Evolutionary conservation across 2,797 vertebrate genomes (phyloP).

Genomic region (Coregonus ussuriensis): DNA sequence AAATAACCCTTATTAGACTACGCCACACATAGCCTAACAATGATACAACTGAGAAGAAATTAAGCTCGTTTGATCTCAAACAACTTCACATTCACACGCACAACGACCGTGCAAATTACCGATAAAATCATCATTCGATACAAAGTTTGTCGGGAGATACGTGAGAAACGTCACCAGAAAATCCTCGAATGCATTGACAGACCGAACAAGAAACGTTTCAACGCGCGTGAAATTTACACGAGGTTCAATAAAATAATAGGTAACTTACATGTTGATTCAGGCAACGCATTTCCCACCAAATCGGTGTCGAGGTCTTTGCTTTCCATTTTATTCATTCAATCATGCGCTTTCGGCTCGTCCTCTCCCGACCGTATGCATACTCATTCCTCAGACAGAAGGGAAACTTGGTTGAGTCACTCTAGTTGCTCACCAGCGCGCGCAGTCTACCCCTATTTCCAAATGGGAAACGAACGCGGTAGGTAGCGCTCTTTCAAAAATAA

Average conservation of each 20-base stretch:
- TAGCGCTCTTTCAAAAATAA: constrained; percentile 6
- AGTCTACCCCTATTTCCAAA: constrained; percentile 34
- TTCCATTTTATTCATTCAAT: constrained; percentile 71
- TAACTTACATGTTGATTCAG: constrained; percentile 71
- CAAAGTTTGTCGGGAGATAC: background rate
- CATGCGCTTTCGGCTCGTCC: constrained; percentile 59
- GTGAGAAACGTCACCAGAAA: background rate
- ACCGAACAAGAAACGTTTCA: background rate
- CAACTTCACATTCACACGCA: background rate
- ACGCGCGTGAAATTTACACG: background rate
- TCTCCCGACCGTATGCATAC: constrained; percentile 52
- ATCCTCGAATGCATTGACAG: background rate
- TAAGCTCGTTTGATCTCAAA: background rate
- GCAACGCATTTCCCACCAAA: constrained; percentile 59
- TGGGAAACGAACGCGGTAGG: constrained; percentile 20
- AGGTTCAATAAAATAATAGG: background rate
- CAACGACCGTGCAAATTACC: background rate
- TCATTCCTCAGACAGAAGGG: constrained; percentile 72
- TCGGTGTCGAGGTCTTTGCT: constrained; percentile 54
- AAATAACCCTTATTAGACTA: background rate
- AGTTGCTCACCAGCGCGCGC: constrained; percentile 31
- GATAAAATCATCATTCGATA: background rate
- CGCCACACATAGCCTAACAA: background rate
- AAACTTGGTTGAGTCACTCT: constrained; percentile 62
- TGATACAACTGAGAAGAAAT: background rate